Percentiles rank a stretch among this genome's conserved stretches.
Conservation (phyloP, 1,140 invertebrate genomes). For the Aphaenogaster rudis region DNA sequence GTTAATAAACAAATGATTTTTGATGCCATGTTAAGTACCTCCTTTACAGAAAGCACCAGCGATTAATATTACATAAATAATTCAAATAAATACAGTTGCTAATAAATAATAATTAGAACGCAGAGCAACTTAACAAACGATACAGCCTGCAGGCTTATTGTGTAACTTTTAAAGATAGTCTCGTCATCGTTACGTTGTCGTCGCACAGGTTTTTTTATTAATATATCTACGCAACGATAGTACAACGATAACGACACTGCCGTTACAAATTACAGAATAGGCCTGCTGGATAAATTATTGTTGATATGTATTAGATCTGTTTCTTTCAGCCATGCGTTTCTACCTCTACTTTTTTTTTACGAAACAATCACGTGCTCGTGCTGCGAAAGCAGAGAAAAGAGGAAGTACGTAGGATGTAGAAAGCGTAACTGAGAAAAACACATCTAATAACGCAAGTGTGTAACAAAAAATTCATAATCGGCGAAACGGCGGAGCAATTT, state of each 20-base stretch:
- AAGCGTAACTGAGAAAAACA: conserved; percentile 36
- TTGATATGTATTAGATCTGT: neutral
- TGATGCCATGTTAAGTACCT: neutral
- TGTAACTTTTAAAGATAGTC: too few species aligned
- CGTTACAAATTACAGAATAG: too few species aligned
- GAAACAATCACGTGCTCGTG: neutral
- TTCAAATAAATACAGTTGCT: neutral
- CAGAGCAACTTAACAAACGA: neutral
- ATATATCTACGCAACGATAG: too few species aligned
- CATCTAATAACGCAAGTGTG: neutral
- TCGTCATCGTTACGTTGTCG: too few species aligned
- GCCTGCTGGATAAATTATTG: neutral
- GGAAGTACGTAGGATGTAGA: neutral
- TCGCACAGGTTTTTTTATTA: too few species aligned
- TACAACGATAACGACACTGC: too few species aligned
- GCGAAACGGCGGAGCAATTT: neutral
- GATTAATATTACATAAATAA: neutral
- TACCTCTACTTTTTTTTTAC: neutral
- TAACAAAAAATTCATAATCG: neutral
- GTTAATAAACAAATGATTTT: neutral
- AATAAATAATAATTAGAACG: conserved; percentile 21
- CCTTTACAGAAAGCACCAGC: neutral
- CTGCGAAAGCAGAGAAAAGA: neutral
- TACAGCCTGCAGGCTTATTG: too few species aligned
- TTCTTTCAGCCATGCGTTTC: conserved; percentile 9